Conservation (phyloP, 2,797 vertebrate genomes). For the Loriculus beryllinus region DNA sequence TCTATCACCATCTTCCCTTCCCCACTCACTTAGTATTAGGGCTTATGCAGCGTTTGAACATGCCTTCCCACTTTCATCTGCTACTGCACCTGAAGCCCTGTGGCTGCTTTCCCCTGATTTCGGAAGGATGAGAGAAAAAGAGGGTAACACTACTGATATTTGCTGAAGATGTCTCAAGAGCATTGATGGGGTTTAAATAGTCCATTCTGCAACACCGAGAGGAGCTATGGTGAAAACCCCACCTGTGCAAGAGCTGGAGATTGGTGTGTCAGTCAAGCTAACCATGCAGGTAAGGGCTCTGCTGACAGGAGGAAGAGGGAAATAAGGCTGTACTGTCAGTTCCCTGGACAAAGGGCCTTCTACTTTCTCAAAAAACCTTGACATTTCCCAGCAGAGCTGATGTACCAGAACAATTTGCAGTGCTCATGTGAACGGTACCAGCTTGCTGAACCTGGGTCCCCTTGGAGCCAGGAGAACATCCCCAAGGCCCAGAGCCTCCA, state of each 20-base stretch:
- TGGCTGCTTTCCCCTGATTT: not conserved
- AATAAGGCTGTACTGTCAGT: not conserved
- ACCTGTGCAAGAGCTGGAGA: not conserved
- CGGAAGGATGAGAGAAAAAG: not conserved
- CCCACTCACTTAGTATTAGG: not conserved
- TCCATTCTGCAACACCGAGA: not conserved
- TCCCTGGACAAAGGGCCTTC: not conserved
- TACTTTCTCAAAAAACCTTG: not conserved
- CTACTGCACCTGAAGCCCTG: not conserved
- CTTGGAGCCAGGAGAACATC: conserved; percentile 28
- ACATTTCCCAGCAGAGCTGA: not conserved
- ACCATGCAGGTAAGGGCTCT: not conserved
- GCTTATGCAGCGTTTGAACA: not conserved
- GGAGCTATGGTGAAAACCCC: not conserved
- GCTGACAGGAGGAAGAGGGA: not conserved
- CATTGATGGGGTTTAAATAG: not conserved
- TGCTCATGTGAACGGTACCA: not conserved
- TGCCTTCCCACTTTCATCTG: not conserved
- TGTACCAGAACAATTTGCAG: not conserved
- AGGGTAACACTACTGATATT: not conserved
- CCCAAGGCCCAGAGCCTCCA: conserved; percentile 12
- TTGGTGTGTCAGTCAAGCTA: not conserved
- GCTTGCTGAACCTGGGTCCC: not conserved
- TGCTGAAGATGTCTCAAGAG: not conserved
- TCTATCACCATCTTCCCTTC: not conserved